Conservation (phyloP, 2,888 invertebrate species). For the Sesia bembeciformis region DNA sequence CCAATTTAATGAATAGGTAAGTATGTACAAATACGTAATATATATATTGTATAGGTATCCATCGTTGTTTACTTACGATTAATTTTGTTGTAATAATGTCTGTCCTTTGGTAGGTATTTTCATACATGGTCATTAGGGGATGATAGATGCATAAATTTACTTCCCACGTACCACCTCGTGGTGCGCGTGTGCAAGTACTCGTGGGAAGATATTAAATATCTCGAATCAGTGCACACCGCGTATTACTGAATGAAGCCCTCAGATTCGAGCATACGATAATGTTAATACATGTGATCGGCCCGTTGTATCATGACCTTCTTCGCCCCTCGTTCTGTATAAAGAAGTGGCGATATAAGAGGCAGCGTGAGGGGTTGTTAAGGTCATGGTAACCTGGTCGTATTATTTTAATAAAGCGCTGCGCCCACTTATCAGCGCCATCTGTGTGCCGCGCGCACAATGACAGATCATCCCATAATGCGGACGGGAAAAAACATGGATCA, state of each 20-base stretch:
- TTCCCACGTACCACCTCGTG: constrained; percentile 34
- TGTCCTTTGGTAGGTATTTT: not conserved
- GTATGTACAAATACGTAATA: too few relatives aligned
- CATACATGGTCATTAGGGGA: not conserved
- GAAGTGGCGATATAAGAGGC: not conserved
- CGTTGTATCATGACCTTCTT: constrained; percentile 26
- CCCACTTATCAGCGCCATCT: constrained; percentile 64
- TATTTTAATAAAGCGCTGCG: constrained; percentile 63
- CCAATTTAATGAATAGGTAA: too few relatives aligned
- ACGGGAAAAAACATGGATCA: constrained; percentile 42
- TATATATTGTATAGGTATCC: too few relatives aligned
- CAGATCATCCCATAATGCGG: constrained; percentile 69
- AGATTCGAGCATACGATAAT: constrained; percentile 54
- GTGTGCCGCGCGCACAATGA: constrained; percentile 54
- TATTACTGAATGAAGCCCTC: constrained; percentile 43
- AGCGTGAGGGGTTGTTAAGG: not conserved
- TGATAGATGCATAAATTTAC: constrained; percentile 5
- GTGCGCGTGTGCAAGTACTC: constrained; percentile 57
- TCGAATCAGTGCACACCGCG: constrained; percentile 49
- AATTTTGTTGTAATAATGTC: too few relatives aligned
- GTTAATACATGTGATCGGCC: constrained; percentile 28
- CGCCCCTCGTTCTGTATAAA: constrained; percentile 13
- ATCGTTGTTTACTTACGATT: too few relatives aligned
- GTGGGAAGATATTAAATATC: constrained; percentile 69
- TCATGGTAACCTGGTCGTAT: constrained; percentile 28